phyloP scores from a whole-genome alignment of 2,888 invertebrate species.

The Cynaeus angustus region DNA sequence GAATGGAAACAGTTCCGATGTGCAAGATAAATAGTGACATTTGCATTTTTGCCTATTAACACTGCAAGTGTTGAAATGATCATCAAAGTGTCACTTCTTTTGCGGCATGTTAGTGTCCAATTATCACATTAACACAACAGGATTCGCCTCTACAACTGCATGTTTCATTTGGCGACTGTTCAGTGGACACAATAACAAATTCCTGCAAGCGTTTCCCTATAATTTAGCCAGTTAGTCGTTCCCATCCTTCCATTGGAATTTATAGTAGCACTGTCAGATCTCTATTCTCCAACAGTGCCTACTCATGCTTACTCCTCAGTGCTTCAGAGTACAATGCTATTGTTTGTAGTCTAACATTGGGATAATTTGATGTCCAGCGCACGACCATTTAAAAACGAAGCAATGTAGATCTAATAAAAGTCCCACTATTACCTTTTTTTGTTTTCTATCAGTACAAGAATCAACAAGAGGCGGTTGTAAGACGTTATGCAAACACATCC shows the following conservation, averaged over 20 bases:
- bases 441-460: slow-evolving; percentile 20
- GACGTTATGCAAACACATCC: slow-evolving; percentile 27
- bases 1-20: too few species aligned
- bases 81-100: background rate
- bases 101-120: slow-evolving; percentile 2
- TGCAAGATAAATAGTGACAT: too few species aligned
- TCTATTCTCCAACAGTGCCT: background rate
- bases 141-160: background rate
- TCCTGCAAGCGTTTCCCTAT: slow-evolving; percentile 14
- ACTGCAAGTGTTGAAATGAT: too few species aligned
- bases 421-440: background rate
- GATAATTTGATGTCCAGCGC: slow-evolving; percentile 20
- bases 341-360: slow-evolving; percentile 18
- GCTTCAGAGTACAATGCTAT: slow-evolving; percentile 19
- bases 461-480: slow-evolving; percentile 17
- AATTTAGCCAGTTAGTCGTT: slow-evolving; percentile 29
- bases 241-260: slow-evolving; percentile 17
- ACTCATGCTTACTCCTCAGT: slow-evolving; percentile 7
- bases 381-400: background rate
- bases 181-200: slow-evolving; percentile 5
- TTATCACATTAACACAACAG: background rate
- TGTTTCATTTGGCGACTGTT: background rate
- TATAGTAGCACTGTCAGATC: slow-evolving; percentile 22
- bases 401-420: background rate
- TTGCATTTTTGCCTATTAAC: too few species aligned